Conservation (phyloP, 2,113 vertebrate species). For the Pholis gunnellus region DNA sequence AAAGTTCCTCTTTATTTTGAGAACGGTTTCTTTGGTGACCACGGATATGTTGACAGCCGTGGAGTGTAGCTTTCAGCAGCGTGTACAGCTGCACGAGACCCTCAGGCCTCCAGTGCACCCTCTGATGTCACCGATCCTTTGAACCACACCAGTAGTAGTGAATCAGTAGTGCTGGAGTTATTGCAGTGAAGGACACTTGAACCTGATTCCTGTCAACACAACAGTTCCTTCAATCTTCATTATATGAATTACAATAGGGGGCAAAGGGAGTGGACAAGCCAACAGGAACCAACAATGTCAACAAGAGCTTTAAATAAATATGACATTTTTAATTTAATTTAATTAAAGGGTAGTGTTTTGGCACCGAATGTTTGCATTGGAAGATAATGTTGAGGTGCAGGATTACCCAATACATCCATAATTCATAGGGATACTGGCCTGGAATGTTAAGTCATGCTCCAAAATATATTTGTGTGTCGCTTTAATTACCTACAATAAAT, state of each 20-base stretch:
- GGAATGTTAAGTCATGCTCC: background rate
- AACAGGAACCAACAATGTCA: background rate
- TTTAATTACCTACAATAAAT: background rate
- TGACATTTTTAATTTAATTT: too few relatives aligned
- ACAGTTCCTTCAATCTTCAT: background rate
- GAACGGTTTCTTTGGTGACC: slow-evolving; percentile 4
- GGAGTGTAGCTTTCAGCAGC: slow-evolving; percentile 7
- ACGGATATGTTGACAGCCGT: slow-evolving; percentile 28
- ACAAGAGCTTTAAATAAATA: background rate
- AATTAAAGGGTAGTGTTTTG: background rate
- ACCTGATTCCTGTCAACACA: slow-evolving; percentile 12
- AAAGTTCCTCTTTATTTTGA: slow-evolving; percentile 13
- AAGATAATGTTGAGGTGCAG: background rate
- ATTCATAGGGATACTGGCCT: background rate
- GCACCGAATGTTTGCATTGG: background rate
- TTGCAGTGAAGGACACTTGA: slow-evolving; percentile 6
- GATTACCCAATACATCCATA: background rate
- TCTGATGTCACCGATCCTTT: slow-evolving; percentile 36
- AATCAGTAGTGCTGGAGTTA: background rate
- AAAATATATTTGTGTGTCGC: background rate
- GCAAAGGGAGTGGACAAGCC: background rate
- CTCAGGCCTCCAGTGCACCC: slow-evolving; percentile 2
- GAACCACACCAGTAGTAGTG: background rate
- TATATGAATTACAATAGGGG: background rate
- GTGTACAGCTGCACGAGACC: background rate